phyloP scores from a whole-genome alignment of 2,888 invertebrate genomes.

The Emmelina monodactyla region DNA sequence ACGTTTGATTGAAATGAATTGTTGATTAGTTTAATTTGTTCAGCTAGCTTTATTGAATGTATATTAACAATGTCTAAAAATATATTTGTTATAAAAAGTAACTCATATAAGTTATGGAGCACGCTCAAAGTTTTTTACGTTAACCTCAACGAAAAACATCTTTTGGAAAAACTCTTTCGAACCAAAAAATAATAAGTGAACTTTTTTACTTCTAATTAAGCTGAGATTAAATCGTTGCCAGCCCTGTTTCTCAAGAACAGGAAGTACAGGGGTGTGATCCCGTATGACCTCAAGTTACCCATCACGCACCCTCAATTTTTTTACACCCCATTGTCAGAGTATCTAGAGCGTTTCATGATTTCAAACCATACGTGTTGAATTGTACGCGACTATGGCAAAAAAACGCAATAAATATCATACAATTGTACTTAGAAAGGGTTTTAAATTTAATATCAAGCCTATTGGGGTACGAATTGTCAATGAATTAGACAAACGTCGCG shows the following conservation, averaged over 20 bases:
- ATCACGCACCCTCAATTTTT: slow-evolving; percentile 40
- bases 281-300: slow-evolving; percentile 63
- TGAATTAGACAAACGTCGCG: slow-evolving; percentile 5
- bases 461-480: slow-evolving; percentile 35
- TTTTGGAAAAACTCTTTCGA: too few species aligned
- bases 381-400: slow-evolving; percentile 29
- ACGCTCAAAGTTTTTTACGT: too few species aligned
- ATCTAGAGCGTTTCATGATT: slow-evolving; percentile 54
- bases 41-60: too few species aligned
- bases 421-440: slow-evolving; percentile 62
- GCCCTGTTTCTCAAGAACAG: slow-evolving; percentile 24
- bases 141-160: too few species aligned
- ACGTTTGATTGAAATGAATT: too few species aligned
- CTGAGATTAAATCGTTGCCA: slow-evolving; percentile 2
- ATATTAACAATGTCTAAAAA: too few species aligned
- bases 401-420: slow-evolving; percentile 63
- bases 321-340: slow-evolving; percentile 30
- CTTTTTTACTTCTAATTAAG: too few species aligned
- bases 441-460: slow-evolving; percentile 54
- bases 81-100: too few species aligned
- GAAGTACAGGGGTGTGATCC: slow-evolving; percentile 63
- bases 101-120: too few species aligned
- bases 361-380: slow-evolving; percentile 32
- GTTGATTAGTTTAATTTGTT: too few species aligned
- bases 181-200: too few species aligned